Base-by-base conservation (phyloP, 2,888 invertebrate species). In the Chironomus riparius region DNA sequence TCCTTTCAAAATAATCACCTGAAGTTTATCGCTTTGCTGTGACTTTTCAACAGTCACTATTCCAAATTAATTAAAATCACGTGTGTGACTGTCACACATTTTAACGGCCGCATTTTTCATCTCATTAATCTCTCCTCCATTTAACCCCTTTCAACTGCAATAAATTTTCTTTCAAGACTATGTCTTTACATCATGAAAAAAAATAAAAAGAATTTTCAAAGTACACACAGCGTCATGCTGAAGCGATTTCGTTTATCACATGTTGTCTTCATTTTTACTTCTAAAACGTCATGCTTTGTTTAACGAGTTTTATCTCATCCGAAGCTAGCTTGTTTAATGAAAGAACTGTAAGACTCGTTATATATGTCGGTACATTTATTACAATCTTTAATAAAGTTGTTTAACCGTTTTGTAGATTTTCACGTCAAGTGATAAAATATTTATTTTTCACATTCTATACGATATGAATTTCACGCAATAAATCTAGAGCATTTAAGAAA, bases 41-140 rank as follows among this genome's bases (percentile, higher is more conserved):
- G 38, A 10, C 38, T 38, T 38, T 38, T 38, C 38, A 38, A 38
- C 38, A 38, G 38, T 38, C 38, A 38, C 38, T 56, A 15, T 21
- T 65, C 65, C 1, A 13, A 22, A 68, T 68, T 38, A 68, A 68
- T 68, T 68, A 68, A 68, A 68, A 68, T 68, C 68, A 68, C 68
- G 68, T 68, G 68, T 68, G 68, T 38, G 38, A 68, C 38, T 68
- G 68, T 15, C 68, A 47, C 28, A 68, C 10, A 38, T 38, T 68
- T 47, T 68, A 68, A 68, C 68, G 68, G 68, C 18, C 18, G n/a
- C 18, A 24, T 65, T 65, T 38, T 24, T 65, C 13, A 22, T 24
- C 65, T 65, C 24, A 24, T 65, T 65, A 68, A 28, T 68, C 15
- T 68, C 15, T 68, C 18, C n/a, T 18, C 28, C 15, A 15, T 38